Evolutionary conservation across 2,888 invertebrate species (phyloP), one percentile per base, ranked within the genome.

Genomic region (Antitype chi): DNA sequence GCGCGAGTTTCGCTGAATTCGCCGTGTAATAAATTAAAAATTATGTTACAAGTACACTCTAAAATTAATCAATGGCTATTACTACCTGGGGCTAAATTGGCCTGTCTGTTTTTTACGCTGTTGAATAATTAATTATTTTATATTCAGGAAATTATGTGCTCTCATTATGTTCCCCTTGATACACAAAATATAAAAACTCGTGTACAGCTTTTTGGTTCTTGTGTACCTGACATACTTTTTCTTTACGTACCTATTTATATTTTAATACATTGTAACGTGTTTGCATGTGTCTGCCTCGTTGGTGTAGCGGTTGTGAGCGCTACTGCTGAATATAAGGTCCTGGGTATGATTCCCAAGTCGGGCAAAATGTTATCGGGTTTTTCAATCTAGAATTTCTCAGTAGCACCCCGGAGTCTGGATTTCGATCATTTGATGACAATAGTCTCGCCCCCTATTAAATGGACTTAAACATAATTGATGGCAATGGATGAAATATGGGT

Each of bases 1-100:
- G 86, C 87, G 85, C 76, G 85, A 89, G 87, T 90, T 90, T 90
- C 87, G 83, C 88, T 88, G 83, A 88, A 88, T 85, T 85, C 77
- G 72, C 84, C 81, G 77, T 83, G 85, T 84, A 86, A 89, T 89
- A 90, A 90, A 89, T 89, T 89, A 88, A 88, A 89, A 88, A 90
- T 87, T 87, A 88, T 88, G 86, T 89, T 87, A 86, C 78, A 83
- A 88, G 87, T 86, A 88, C 86, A 87, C 87, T 87, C 85, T 79
- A 83, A 88, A 85, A 88, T 87, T 88, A 88, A 87, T 88, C 88
- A 88, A 88, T 88, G 85, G 87, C 86, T 80, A 87, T 87, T 88
- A 88, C 73, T 82, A 88, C 87, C 81, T 79, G 85, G 76, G 75
- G 80, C 81, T 80, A 79, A 84, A 80, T 86, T 85, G 68, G 74